These are phyloP conservation scores for Phyto melanocephala DNA, from an alignment of 2,888 invertebrate species.

Conservation along the genomic window DNA sequence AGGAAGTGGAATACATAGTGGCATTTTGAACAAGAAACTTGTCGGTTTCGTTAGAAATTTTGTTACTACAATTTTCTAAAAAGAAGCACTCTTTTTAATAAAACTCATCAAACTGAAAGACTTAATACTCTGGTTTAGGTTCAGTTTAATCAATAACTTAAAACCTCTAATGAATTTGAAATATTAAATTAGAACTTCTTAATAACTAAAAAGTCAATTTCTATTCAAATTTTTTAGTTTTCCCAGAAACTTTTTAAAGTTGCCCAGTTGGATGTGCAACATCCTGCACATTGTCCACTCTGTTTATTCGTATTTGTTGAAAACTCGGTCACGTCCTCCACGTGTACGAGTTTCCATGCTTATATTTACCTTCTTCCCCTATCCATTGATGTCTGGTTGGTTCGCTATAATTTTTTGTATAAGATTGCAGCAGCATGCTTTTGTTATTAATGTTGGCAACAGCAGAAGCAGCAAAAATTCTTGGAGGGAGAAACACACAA, in stretches of 20 bases:
- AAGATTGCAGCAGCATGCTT: slow-evolving; percentile 34
- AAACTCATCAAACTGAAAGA: too few relatives aligned
- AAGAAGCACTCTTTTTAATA: too few relatives aligned
- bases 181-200: too few relatives aligned
- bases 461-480: not conserved
- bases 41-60: too few relatives aligned
- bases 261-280: slow-evolving; percentile 1
- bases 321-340: slow-evolving; percentile 74
- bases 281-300: slow-evolving; percentile 7
- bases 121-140: too few relatives aligned
- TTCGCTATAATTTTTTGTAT: slow-evolving; percentile 31
- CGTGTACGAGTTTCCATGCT: slow-evolving; percentile 66
- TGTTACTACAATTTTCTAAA: too few relatives aligned
- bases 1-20: not conserved
- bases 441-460: slow-evolving; percentile 28
- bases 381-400: slow-evolving; percentile 34
- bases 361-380: slow-evolving; percentile 36
- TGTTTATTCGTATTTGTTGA: slow-evolving; percentile 65
- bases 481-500: slow-evolving; percentile 24
- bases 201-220: too few relatives aligned
- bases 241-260: not conserved
- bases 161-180: too few relatives aligned
- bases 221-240: not conserved
- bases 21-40: too few relatives aligned
- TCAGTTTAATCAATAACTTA: too few relatives aligned